Evolutionary conservation across 2,113 vertebrate genomes (phyloP), one percentile per base, ranked within the genome.

Genomic region (Chloropsis cyanopogon): DNA sequence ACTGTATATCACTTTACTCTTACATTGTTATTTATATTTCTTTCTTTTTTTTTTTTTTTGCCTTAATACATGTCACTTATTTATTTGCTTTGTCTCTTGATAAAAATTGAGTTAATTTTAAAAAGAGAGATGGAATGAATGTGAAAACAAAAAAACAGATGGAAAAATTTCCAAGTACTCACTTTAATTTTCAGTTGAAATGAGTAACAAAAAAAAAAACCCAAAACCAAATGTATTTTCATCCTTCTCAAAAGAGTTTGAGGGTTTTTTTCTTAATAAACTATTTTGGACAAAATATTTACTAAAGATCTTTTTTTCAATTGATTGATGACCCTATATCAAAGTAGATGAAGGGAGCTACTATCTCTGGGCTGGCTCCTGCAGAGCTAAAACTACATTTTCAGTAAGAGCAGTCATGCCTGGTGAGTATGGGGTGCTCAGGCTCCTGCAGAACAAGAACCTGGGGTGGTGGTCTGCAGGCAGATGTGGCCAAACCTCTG

Each of bases 1-100:
- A 68, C 84, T 92, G 80, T 53, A 7, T 46, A 82, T 80, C 84
- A 82, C 87, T 91, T 91, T 89, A 84, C 52, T 91, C 57, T 73
- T 61, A 13, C 8, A 24, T 72, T 88, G 44, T 82, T 96, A 96
- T 97, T 97, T 97, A 97, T 95, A n/a, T n/a, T n/a, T n/a, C n/a
- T n/a, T n/a, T n/a, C n/a, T n/a, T n/a, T n/a, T n/a, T n/a, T n/a
- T 37, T 15, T 19, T 60, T 37, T 21, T 26, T 11, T 41, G 21
- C 39, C 31, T 52, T 66, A 53, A 29, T 86, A 68, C 37, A 2
- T 24, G 44, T 83, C n/a, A 52, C 3, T 93, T 95, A 96, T 96
- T 96, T 94, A 96, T 96, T 96, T 88, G 26, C 10, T 69, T 80
- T 86, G 42, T 35, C 39, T 79, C 50, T 47, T 49, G 57, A 92